A percentile compares a stretch with the other conserved stretches of the same genome.
Evolutionary conservation across 2,113 vertebrate species (phyloP).

Genomic region (Atractosteus spatula): DNA sequence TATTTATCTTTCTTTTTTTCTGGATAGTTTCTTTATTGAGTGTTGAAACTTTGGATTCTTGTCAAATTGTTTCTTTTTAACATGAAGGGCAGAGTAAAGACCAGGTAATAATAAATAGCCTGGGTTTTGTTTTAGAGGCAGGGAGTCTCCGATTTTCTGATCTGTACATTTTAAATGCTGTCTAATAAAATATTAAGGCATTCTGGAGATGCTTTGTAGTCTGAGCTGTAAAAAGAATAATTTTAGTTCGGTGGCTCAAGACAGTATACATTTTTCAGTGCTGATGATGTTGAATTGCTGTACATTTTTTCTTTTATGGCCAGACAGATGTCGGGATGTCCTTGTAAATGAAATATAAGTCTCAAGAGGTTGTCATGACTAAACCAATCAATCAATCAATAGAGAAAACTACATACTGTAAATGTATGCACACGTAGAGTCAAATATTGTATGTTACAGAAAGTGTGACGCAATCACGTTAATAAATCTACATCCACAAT

Average conservation of each 20-base stretch:
- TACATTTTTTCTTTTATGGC: too few species aligned
- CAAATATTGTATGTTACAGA: too few species aligned
- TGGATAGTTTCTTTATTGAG: background rate
- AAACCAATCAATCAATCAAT: slow-evolving; percentile 59
- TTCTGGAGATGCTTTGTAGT: slow-evolving; percentile 44
- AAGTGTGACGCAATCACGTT: too few species aligned
- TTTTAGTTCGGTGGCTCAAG: slow-evolving; percentile 23
- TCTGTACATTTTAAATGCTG: slow-evolving; percentile 61
- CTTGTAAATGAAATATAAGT: slow-evolving; percentile 55
- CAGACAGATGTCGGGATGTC: slow-evolving; percentile 36
- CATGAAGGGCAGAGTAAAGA: slow-evolving; percentile 35
- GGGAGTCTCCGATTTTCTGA: slow-evolving; percentile 52
- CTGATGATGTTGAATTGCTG: background rate
- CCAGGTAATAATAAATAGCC: slow-evolving; percentile 56
- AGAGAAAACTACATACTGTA: background rate
- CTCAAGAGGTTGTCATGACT: slow-evolving; percentile 45
- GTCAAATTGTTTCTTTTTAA: slow-evolving; percentile 31
- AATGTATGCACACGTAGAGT: too few species aligned
- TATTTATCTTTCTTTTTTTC: slow-evolving; percentile 8
- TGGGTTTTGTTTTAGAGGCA: slow-evolving; percentile 64
- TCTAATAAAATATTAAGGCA: slow-evolving; percentile 64
- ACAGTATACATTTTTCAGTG: slow-evolving; percentile 15
- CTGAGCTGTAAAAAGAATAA: slow-evolving; percentile 39
- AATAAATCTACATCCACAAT: too few species aligned
- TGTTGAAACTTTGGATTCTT: background rate